Evolutionary conservation across 2,888 invertebrate genomes (phyloP).

Genomic region (Petrolisthes cinctipes): DNA sequence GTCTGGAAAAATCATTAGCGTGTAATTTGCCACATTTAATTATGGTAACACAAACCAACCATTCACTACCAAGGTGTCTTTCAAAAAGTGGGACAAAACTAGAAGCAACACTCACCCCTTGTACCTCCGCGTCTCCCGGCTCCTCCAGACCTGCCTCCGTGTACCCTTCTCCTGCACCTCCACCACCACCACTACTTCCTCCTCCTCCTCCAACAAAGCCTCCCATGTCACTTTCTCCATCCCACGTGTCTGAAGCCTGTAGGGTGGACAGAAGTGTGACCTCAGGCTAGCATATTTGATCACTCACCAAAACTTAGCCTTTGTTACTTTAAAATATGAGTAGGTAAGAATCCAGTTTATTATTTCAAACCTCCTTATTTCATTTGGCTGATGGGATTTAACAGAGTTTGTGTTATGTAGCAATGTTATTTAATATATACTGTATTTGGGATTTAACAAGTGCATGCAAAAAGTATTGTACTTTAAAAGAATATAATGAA

Average conservation of each 20-base stretch:
- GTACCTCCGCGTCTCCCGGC: constrained; percentile 47
- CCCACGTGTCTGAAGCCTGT: constrained; percentile 49
- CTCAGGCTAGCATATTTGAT: not conserved
- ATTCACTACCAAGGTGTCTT: constrained; percentile 19
- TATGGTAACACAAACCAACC: not conserved
- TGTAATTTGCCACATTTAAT: too few species aligned
- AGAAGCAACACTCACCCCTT: constrained; percentile 51
- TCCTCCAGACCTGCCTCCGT: constrained; percentile 40
- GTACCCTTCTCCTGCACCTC: constrained; percentile 16
- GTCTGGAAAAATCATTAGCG: too few species aligned
- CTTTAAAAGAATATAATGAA: too few species aligned
- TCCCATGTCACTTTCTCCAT: constrained; percentile 42
- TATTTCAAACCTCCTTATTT: too few species aligned
- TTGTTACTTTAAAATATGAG: not conserved
- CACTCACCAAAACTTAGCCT: not conserved
- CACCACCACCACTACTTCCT: not conserved
- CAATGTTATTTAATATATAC: too few species aligned
- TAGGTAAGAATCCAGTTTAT: too few species aligned
- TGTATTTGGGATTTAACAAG: too few species aligned
- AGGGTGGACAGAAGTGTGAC: not conserved
- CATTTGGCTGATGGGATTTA: too few species aligned
- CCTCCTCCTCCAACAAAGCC: constrained; percentile 25
- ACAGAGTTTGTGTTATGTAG: too few species aligned
- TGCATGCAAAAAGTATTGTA: too few species aligned
- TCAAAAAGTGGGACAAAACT: not conserved